Conservation (phyloP, 1,140 invertebrate species). For the Neoseiulus cucumeris region DNA sequence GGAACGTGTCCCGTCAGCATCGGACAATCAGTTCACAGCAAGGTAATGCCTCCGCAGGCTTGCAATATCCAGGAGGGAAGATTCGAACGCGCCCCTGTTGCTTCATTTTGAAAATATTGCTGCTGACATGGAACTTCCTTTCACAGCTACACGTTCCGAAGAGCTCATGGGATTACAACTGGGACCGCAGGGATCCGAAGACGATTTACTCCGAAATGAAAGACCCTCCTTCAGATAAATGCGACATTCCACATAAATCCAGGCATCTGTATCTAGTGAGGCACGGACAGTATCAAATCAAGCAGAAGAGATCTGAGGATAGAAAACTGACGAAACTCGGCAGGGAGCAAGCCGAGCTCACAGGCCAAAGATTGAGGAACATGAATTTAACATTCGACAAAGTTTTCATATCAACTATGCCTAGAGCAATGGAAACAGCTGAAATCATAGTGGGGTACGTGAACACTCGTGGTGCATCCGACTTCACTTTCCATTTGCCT, state of each 20-base stretch:
- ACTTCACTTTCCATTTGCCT: too few species aligned
- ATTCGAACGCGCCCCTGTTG: background rate
- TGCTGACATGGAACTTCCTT: too few species aligned
- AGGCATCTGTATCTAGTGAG: constrained; percentile 73
- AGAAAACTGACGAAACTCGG: constrained; percentile 56
- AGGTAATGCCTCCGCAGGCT: background rate
- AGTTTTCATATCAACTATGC: constrained; percentile 75
- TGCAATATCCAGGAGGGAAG: background rate
- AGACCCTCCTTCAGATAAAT: background rate
- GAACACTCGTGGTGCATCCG: too few species aligned
- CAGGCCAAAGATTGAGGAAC: constrained; percentile 44
- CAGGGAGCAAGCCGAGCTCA: constrained; percentile 56
- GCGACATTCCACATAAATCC: constrained; percentile 18
- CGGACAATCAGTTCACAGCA: too few species aligned
- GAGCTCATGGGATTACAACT: background rate
- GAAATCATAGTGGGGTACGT: constrained; percentile 37
- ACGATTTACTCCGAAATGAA: background rate
- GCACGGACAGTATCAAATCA: constrained; percentile 76
- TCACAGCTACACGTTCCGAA: background rate
- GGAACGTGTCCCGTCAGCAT: too few species aligned
- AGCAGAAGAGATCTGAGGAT: constrained; percentile 48
- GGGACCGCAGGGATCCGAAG: background rate
- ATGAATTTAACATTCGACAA: constrained; percentile 53
- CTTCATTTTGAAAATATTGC: too few species aligned
- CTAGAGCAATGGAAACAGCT: constrained; percentile 71